phyloP scores from a whole-genome alignment of 1,140 invertebrate species.

The Leptinotarsa texana region DNA sequence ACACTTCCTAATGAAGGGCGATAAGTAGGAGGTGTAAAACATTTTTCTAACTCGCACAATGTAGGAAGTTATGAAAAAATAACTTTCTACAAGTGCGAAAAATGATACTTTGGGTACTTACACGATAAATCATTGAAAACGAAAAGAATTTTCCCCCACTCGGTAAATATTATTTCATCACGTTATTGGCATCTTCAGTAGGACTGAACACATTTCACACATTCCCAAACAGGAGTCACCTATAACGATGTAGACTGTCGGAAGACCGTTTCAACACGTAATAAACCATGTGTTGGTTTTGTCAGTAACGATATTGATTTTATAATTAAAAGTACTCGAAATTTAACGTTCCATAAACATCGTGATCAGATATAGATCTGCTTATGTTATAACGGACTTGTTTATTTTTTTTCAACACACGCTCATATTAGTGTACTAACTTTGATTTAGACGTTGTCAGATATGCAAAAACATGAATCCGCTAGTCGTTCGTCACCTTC shows the following conservation, averaged over 20 bases:
- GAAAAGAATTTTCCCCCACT: too few relatives aligned
- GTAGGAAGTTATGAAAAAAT: too few relatives aligned
- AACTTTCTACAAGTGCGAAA: too few relatives aligned
- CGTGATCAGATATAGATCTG: conserved; percentile 16
- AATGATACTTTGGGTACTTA: too few relatives aligned
- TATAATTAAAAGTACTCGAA: conserved; percentile 24
- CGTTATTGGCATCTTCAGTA: too few relatives aligned
- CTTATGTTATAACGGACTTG: conserved; percentile 16
- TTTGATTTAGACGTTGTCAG: conserved; percentile 4
- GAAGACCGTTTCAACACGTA: background rate
- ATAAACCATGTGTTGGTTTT: conserved; percentile 20
- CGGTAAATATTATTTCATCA: too few relatives aligned
- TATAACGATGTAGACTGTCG: background rate
- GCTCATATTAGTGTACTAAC: conserved; percentile 16
- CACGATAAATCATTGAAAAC: too few relatives aligned
- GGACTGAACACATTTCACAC: too few relatives aligned
- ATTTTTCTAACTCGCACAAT: too few relatives aligned
- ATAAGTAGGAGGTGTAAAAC: too few relatives aligned
- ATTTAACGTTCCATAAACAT: conserved; percentile 23
- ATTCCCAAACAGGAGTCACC: too few relatives aligned
- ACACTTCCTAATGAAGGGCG: too few relatives aligned
- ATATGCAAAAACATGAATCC: background rate
- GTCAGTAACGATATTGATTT: conserved; percentile 20
- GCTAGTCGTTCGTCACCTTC: background rate
- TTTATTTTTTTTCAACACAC: conserved; percentile 18